These are phyloP conservation scores for Halocynthia roretzi DNA, from an alignment of 23 tunicate genomes.

Conservation along the genomic window DNA sequence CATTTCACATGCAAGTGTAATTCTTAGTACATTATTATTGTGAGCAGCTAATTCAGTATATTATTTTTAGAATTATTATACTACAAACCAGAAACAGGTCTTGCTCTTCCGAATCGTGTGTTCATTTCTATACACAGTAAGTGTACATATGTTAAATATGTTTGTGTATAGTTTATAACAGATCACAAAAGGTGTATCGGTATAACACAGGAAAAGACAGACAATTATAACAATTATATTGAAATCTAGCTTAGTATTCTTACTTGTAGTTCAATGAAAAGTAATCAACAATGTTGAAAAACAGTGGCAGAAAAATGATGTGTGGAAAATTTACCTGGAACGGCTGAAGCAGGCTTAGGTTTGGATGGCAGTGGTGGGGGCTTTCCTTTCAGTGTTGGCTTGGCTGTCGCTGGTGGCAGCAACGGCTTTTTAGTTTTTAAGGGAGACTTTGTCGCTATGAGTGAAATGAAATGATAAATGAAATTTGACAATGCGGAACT, in stretches of 20 bases:
- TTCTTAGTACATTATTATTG: too few relatives aligned
- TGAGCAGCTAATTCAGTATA: too few relatives aligned
- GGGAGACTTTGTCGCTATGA: conserved; percentile 2
- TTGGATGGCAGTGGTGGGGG: conserved; percentile 74
- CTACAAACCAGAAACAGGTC: conserved; percentile 29
- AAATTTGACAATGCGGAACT: not conserved
- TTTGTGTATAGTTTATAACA: too few relatives aligned
- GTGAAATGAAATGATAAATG: not conserved
- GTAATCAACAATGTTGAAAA: not conserved
- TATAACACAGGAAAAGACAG: too few relatives aligned
- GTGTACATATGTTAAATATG: not conserved
- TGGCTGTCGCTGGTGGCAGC: conserved; percentile 17
- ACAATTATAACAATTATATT: too few relatives aligned
- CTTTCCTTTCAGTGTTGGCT: conserved; percentile 22
- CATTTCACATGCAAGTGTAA: too few relatives aligned
- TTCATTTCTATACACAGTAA: conserved; percentile 5
- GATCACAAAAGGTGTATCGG: too few relatives aligned
- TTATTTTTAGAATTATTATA: not conserved
- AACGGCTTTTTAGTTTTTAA: conserved; percentile 4
- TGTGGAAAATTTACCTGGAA: conserved; percentile 15
- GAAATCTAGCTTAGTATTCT: not conserved
- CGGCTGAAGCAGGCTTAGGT: conserved; percentile 50
- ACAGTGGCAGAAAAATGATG: not conserved
- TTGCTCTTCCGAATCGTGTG: conserved; percentile 13
- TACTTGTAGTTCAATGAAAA: not conserved